Evolutionary conservation across 2,888 invertebrate species (phyloP).

Genomic region (Drosophila phalerata): DNA sequence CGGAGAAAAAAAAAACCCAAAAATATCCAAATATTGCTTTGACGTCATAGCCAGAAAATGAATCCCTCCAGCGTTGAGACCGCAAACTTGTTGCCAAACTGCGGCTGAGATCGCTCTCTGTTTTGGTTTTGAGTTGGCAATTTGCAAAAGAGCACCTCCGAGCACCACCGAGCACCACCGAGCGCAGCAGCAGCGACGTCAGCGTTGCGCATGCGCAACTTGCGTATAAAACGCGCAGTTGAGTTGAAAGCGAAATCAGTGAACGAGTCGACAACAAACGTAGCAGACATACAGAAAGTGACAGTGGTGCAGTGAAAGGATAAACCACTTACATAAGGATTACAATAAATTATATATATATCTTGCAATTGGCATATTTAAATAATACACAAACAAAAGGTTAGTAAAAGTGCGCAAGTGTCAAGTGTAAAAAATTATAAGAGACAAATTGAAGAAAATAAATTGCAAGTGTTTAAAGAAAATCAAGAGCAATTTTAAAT

Average conservation of each 20-base stretch:
- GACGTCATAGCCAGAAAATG: conserved; percentile 52
- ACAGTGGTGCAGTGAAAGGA: conserved; percentile 67
- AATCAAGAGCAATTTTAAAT: background rate
- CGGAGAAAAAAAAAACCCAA: conserved; percentile 23
- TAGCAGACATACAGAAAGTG: conserved; percentile 37
- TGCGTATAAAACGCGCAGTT: conserved; percentile 80
- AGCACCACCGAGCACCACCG: conserved; percentile 1
- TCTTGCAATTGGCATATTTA: conserved; percentile 57
- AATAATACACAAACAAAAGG: conserved; percentile 53
- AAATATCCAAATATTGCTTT: conserved; percentile 37
- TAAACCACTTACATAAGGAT: conserved; percentile 73
- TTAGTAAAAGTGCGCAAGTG: conserved; percentile 58
- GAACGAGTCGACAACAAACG: conserved; percentile 73
- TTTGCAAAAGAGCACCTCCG: conserved; percentile 56
- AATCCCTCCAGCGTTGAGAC: conserved; percentile 24
- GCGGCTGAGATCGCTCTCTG: conserved; percentile 32
- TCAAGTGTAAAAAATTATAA: conserved; percentile 6
- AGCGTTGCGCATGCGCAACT: conserved; percentile 69
- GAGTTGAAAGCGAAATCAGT: conserved; percentile 80
- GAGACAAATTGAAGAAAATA: background rate
- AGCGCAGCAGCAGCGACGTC: conserved; percentile 21
- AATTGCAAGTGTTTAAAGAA: background rate
- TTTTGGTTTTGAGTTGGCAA: conserved; percentile 69
- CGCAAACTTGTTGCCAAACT: conserved; percentile 25
- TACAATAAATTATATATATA: conserved; percentile 38